Evolutionary conservation across 2,888 invertebrate genomes (phyloP).

Genomic region (Julus scanicus): DNA sequence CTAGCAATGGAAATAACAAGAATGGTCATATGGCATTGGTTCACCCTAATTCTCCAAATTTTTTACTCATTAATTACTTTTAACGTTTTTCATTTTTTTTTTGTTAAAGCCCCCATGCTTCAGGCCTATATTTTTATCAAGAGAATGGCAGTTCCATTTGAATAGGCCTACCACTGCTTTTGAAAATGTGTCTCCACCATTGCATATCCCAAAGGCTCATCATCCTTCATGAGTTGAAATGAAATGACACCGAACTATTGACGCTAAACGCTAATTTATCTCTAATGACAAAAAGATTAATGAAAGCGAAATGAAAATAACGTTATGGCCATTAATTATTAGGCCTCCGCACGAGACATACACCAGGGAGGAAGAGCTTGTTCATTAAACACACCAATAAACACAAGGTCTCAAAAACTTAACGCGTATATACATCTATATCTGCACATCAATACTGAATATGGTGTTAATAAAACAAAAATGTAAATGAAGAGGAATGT

Average conservation of each 20-base stretch:
- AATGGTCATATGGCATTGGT: too few species aligned
- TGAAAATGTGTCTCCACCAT: background rate
- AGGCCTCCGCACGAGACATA: background rate
- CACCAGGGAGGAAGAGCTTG: slow-evolving; percentile 25
- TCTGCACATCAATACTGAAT: background rate
- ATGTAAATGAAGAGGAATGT: slow-evolving; percentile 4
- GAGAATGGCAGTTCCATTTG: background rate
- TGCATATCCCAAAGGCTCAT: slow-evolving; percentile 19
- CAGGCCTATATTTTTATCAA: background rate
- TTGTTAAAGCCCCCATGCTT: background rate
- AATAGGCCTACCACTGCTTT: background rate
- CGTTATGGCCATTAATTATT: slow-evolving; percentile 20
- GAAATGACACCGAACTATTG: slow-evolving; percentile 27
- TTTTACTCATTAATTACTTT: background rate
- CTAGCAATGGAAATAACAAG: too few species aligned
- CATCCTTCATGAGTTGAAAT: background rate
- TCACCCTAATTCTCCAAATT: background rate
- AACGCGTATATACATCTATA: background rate
- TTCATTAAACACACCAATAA: slow-evolving; percentile 29
- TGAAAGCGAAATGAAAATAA: slow-evolving; percentile 30
- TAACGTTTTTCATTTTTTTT: too few species aligned
- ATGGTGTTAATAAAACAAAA: slow-evolving; percentile 11
- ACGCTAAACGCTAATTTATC: slow-evolving; percentile 29
- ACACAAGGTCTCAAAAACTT: slow-evolving; percentile 7
- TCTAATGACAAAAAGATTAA: slow-evolving; percentile 31